Evolutionary conservation across 2,113 vertebrate genomes (phyloP).

Genomic region (Pimephales promelas): DNA sequence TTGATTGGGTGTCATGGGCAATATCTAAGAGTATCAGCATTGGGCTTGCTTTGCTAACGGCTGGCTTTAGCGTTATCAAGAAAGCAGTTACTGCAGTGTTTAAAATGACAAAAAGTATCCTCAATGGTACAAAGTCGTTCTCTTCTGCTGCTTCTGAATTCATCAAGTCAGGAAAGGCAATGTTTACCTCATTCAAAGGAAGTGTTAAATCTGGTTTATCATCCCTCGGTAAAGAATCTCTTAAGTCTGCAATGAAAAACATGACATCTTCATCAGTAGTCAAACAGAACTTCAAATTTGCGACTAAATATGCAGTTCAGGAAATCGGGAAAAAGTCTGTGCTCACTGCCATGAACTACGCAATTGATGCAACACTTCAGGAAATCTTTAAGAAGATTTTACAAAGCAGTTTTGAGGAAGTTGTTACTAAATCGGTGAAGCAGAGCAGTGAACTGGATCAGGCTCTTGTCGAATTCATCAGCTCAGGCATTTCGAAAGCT

Average conservation of each 20-base stretch:
- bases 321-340: background rate
- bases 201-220: background rate
- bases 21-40: conserved; percentile 16
- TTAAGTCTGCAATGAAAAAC: background rate
- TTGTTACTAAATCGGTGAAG: background rate
- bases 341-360: background rate
- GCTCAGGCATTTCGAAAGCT: background rate
- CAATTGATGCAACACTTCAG: background rate
- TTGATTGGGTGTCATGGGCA: background rate
- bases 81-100: background rate
- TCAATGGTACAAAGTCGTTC: conserved; percentile 41
- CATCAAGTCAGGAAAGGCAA: conserved; percentile 37
- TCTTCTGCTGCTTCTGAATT: conserved; percentile 4
- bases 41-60: background rate
- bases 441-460: background rate
- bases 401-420: background rate
- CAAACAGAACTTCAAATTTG: background rate
- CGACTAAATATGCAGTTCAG: background rate
- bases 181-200: conserved; percentile 2
- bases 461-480: background rate
- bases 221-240: background rate
- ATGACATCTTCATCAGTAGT: background rate
- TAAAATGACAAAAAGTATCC: conserved; percentile 8
- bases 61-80: background rate
- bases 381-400: background rate